Conservation (phyloP, 2,888 invertebrate genomes). For the Athetis lepigone region DNA sequence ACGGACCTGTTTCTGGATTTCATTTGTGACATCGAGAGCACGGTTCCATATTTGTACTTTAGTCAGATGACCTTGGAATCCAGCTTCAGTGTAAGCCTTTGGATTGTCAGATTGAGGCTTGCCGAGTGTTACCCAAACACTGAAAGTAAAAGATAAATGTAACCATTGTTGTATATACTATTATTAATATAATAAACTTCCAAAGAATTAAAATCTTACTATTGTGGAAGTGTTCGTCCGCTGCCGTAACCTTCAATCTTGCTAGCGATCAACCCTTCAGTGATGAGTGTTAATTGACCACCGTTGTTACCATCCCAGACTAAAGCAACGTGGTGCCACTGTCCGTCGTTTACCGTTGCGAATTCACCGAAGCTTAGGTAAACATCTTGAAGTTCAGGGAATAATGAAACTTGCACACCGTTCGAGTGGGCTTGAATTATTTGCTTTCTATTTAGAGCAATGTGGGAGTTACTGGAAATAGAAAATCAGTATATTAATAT, state of each 20-base stretch:
- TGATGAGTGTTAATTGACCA: slow-evolving; percentile 96
- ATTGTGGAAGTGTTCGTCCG: slow-evolving; percentile 95
- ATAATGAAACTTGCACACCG: slow-evolving; percentile 97
- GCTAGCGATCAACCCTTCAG: slow-evolving; percentile 98
- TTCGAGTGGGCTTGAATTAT: slow-evolving; percentile 97
- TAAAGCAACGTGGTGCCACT: slow-evolving; percentile 98
- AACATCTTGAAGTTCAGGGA: slow-evolving; percentile 96
- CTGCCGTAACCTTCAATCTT: slow-evolving; percentile 97
- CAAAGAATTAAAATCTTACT: slow-evolving; percentile 90
- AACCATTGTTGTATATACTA: neutral
- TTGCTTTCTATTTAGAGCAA: slow-evolving; percentile 94
- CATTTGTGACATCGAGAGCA: slow-evolving; percentile 97
- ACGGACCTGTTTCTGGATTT: slow-evolving; percentile 97
- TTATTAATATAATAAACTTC: neutral
- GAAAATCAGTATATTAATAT: slow-evolving; percentile 18
- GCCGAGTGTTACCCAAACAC: slow-evolving; percentile 97
- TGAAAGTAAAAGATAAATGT: slow-evolving; percentile 75
- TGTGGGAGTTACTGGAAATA: slow-evolving; percentile 93
- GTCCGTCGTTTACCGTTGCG: slow-evolving; percentile 98
- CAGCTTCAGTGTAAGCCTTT: slow-evolving; percentile 96
- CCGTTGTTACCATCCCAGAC: slow-evolving; percentile 98
- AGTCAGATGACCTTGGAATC: slow-evolving; percentile 98
- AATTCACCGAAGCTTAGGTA: slow-evolving; percentile 97
- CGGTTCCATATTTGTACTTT: slow-evolving; percentile 98
- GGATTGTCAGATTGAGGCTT: slow-evolving; percentile 95